phyloP scores from a whole-genome alignment of 2,113 vertebrate species.

The Tetrao urogallus region DNA sequence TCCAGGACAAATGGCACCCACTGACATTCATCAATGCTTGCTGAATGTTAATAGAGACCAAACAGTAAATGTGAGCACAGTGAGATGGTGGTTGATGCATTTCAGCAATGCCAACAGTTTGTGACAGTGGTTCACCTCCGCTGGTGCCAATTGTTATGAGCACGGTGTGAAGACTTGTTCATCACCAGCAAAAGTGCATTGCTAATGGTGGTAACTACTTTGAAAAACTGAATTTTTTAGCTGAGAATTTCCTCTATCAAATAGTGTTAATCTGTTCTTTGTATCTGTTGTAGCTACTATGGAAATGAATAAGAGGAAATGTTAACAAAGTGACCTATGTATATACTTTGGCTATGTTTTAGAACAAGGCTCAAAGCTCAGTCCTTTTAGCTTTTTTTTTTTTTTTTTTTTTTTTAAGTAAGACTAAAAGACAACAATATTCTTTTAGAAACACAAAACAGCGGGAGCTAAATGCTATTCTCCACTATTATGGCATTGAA shows the following conservation, averaged over 20 bases:
- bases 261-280: neutral
- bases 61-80: neutral
- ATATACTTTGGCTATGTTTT: neutral
- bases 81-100: neutral
- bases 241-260: neutral
- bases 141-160: neutral
- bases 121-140: neutral
- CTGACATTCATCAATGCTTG: neutral
- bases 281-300: no score
- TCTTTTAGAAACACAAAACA: neutral
- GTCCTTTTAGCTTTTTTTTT: neutral
- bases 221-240: neutral
- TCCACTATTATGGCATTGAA: neutral
- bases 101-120: no score
- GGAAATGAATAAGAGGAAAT: neutral
- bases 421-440: neutral
- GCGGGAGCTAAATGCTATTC: neutral
- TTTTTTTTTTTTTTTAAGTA: neutral
- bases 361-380: neutral
- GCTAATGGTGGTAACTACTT: neutral
- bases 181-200: neutral
- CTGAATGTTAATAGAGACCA: neutral
- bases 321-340: neutral
- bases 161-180: neutral
- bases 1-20: neutral